Base-by-base conservation (phyloP, 53 echinoderm and acorn worm genomes). In the Mesocentrotus franciscanus region DNA sequence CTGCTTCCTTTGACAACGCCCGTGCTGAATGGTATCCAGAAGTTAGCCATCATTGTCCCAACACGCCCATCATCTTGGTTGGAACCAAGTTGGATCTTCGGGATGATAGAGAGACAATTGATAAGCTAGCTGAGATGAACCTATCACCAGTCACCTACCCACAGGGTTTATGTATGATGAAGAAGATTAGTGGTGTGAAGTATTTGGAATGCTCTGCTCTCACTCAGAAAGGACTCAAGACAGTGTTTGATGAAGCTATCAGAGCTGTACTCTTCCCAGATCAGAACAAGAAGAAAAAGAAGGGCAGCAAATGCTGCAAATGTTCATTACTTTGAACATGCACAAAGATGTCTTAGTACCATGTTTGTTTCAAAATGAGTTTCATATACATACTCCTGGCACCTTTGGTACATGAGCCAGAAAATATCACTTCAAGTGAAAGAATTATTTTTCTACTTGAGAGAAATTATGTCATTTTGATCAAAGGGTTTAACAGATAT, bases 21-120 rank as follows among this genome's bases (percentile, higher is more conserved):
- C 92, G 98, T 15, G 96, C 98, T 91, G 97, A 97, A 95, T 98
- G 98, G 98, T 96, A 97, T 66, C 98, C 98, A 7, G 98, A 98
- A 91, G 98, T 98, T 75, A 96, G 95, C 91, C 98, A 98, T 76
- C 98, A 98, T 96, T 98, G 98, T 90, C 97, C 98, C 42, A 98
- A 95, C 96, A 97, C 98, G 14, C 98, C 98, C 78, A 96, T 97
- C 83, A 97, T 98, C 71, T 94, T 98, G 39, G 98, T 98, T 24
- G 98, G 98, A 0, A 98, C 98, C 16, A 98, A 98, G 96, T 96
- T 98, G 90, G 98, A 98, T 95, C 95, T 98, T 58, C 90, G 98
- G 75, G 98, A 98, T 61, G 98, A 98, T 74, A 97, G 95, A 64
- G 98, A 97, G 36, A 96, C 97, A 8, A 96, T 95, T 17, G 97